Evolutionary conservation across 2,113 vertebrate species (phyloP).

Genomic region (Eulemur macaco): DNA sequence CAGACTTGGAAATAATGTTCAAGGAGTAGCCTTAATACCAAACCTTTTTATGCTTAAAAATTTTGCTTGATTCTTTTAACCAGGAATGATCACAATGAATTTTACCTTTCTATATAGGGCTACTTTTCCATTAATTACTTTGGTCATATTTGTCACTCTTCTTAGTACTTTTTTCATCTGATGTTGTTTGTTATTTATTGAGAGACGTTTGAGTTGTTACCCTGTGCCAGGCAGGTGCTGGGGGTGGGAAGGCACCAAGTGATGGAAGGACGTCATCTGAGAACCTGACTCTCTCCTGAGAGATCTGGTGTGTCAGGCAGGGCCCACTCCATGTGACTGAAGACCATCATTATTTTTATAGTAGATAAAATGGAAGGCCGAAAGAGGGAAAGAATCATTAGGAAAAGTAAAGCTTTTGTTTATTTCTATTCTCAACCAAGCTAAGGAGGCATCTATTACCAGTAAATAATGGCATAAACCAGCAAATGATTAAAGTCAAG

Average conservation of each 20-base stretch:
- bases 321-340: neutral
- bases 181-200: neutral
- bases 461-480: neutral
- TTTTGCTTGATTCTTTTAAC: neutral
- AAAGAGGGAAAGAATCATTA: neutral
- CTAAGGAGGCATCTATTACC: neutral
- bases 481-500: neutral
- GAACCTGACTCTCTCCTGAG: neutral
- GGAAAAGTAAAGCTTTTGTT: neutral
- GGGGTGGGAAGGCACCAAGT: neutral
- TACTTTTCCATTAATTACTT: neutral
- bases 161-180: neutral
- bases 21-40: neutral
- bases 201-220: neutral
- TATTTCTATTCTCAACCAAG: neutral
- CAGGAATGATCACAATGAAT: neutral
- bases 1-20: conserved; percentile 8
- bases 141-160: neutral
- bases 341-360: neutral
- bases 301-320: neutral
- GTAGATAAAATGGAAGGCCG: neutral
- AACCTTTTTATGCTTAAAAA: neutral
- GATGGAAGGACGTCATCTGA: neutral
- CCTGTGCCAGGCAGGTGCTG: neutral
- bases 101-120: neutral